These are phyloP conservation scores for Synanthedon myopaeformis DNA, from an alignment of 2,888 invertebrate species.

Conservation along the genomic window DNA sequence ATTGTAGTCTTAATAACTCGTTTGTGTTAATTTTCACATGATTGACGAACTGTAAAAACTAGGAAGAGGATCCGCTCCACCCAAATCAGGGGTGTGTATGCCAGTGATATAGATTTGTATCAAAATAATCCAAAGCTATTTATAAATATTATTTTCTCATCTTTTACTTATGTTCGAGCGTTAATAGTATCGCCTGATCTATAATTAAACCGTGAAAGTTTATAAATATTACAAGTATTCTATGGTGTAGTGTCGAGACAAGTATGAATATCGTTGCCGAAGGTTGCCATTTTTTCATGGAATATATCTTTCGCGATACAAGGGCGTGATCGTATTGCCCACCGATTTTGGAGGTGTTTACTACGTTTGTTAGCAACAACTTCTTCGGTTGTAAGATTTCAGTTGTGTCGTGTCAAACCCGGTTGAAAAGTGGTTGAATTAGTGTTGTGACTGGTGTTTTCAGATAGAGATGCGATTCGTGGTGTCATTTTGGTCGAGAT, in stretches of 20 bases:
- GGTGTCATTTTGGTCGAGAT: conserved; percentile 61
- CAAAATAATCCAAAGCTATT: conserved; percentile 71
- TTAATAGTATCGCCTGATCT: conserved; percentile 69
- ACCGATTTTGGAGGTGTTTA: conserved; percentile 4
- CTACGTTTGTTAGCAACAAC: not conserved
- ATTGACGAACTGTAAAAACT: conserved; percentile 45
- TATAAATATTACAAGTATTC: conserved; percentile 66
- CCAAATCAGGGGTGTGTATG: conserved; percentile 68
- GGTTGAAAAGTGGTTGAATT: not conserved
- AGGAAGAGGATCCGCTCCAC: conserved; percentile 63
- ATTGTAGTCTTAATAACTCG: conserved; percentile 57
- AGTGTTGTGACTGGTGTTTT: conserved; percentile 34
- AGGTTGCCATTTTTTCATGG: conserved; percentile 69
- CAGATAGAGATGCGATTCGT: conserved; percentile 59
- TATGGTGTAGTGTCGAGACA: conserved; percentile 53
- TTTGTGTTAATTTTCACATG: conserved; percentile 58
- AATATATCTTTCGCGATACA: conserved; percentile 49
- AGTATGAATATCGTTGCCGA: conserved; percentile 48
- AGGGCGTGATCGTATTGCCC: conserved; percentile 40
- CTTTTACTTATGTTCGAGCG: conserved; percentile 70
- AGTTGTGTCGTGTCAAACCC: too few relatives aligned
- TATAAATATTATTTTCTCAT: conserved; percentile 72
- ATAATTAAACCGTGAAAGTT: conserved; percentile 68
- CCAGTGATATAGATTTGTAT: conserved; percentile 66
- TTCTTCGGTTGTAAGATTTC: too few relatives aligned